Evolutionary conservation across 2,797 vertebrate species (phyloP).

Genomic region (Phalloptychus januarius): DNA sequence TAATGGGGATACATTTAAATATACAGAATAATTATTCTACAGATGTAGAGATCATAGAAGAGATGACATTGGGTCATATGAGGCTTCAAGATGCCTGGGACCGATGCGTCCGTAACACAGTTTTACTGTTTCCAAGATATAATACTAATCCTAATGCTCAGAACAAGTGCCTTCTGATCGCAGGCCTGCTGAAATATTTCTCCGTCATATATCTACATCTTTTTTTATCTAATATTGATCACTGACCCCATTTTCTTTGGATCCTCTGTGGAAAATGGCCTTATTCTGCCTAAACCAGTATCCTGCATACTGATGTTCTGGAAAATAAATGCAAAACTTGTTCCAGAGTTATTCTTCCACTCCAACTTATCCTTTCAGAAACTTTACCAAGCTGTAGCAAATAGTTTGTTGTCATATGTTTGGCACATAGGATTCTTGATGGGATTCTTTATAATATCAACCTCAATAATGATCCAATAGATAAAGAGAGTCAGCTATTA

Average conservation of each 20-base stretch:
- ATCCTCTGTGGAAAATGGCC: background rate
- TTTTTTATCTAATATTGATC: conserved; percentile 3
- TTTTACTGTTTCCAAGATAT: background rate
- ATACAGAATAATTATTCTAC: background rate
- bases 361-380: background rate
- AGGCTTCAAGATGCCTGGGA: background rate
- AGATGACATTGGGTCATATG: background rate
- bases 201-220: background rate
- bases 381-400: background rate
- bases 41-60: background rate
- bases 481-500: no score
- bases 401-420: background rate
- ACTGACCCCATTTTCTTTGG: background rate
- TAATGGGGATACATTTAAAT: background rate
- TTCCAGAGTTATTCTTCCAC: background rate
- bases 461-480: no score
- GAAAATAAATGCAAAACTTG: background rate
- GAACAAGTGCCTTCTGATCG: background rate
- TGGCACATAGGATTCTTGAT: no score
- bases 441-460: no score
- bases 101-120: no score
- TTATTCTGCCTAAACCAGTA: background rate
- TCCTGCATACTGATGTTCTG: background rate
- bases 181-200: background rate
- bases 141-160: background rate